Base-by-base conservation (phyloP, 2,797 vertebrate genomes). In the Acrocephalus scirpaceus region DNA sequence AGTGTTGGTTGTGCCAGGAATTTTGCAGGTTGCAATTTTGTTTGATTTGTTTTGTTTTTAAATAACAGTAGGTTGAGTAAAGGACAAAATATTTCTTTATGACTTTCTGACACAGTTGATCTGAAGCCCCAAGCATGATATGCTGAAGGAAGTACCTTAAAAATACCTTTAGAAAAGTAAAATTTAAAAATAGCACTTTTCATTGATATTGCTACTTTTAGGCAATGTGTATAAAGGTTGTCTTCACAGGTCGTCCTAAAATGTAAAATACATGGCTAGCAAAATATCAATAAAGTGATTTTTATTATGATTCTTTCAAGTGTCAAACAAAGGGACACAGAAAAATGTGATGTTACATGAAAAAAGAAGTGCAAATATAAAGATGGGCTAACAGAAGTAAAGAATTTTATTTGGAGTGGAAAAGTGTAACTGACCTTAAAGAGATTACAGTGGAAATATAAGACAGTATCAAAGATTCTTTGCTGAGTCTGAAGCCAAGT, bases 21-120 rank as follows among this genome's bases (percentile, higher is more conserved):
- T 67, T 51, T 3, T 3, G 2, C 0, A 0, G 8, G 8, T 27
- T 60, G 15, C 11, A 13, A 26, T 23, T 85, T 56, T 8, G 3
- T 36, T 51, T 23, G 9, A 7, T 30, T 42, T 71, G 13, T 11
- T 75, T 72, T 27, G 12, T 17, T 54, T 57, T 58, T 19, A 71
- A 73, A 56, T 34, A 53, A 53, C 1, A 65, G 29, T 17, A 56
- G 13, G 13, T 45, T 85, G 75, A 53, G 11, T 36, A 76, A 79
- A 76, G 34, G 34, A 60, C 19, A 92, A 79, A 53, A 27, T 19
- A 12, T 60, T 73, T 85, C 44, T 40, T 64, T 42, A 8, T 15
- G 12, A 36, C 20, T 62, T 84, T 83, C 45, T 65, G 54, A 64
- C 11, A 61, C 8, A 54, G 44, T 1, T 69, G 17, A 73, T 60